These are phyloP conservation scores for Chromoteleia sp. DNA, from an alignment of 2,888 invertebrate genomes.

Conservation along the genomic window DNA sequence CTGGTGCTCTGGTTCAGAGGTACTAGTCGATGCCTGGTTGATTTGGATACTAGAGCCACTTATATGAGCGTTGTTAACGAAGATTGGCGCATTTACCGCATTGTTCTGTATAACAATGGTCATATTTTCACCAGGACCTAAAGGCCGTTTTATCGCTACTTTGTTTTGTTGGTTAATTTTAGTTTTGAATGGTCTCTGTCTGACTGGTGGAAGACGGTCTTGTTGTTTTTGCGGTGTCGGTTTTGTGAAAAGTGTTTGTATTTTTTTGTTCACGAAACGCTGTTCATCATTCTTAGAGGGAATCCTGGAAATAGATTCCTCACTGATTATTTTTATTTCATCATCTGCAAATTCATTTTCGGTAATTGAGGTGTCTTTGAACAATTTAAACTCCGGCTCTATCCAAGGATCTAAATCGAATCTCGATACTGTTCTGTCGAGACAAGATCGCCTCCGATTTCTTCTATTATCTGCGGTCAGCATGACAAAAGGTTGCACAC, in stretches of 20 bases:
- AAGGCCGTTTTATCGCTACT: conserved; percentile 77
- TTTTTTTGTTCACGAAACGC: conserved; percentile 30
- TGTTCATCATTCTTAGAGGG: conserved; percentile 32
- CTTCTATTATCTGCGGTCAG: conserved; percentile 87
- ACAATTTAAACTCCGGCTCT: conserved; percentile 85
- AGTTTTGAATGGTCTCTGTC: conserved; percentile 73
- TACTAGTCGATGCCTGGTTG: conserved; percentile 52
- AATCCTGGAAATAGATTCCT: conserved; percentile 33
- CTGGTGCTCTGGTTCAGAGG: conserved; percentile 25
- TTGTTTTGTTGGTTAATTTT: conserved; percentile 79
- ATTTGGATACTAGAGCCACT: conserved; percentile 73
- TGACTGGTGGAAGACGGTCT: conserved; percentile 40
- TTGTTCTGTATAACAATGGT: conserved; percentile 81
- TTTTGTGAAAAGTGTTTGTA: conserved; percentile 32
- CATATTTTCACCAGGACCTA: conserved; percentile 77
- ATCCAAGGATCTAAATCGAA: conserved; percentile 88
- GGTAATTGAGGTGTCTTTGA: conserved; percentile 11
- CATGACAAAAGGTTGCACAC: conserved; percentile 90
- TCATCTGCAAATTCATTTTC: conserved; percentile 36
- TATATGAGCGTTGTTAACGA: conserved; percentile 77
- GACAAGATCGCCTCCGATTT: conserved; percentile 87
- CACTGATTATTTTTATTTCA: neutral
- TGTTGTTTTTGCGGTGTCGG: conserved; percentile 17
- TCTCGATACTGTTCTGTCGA: conserved; percentile 85
- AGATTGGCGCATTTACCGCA: conserved; percentile 80